Evolutionary conservation across 1,140 invertebrate species (phyloP), one percentile per base, ranked within the genome.

Genomic region (Cydia pomonella): DNA sequence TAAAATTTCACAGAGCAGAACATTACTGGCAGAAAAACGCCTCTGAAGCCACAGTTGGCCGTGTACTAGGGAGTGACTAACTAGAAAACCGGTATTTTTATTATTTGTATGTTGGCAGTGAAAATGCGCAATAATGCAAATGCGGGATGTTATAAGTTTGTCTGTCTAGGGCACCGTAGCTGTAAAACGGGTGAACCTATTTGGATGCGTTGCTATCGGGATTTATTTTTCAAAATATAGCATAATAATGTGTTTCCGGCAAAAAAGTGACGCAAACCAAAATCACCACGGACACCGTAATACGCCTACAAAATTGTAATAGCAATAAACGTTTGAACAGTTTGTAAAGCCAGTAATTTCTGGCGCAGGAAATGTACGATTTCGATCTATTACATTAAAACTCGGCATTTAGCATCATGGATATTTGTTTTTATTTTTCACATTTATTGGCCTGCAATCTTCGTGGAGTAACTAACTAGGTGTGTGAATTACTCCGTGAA

Each of bases 11-110:
- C 0, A 16, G 13, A 2, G 16, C 41, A 44, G 38, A 10, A 41
- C 1, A 44, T 44, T 44, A 44, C 12, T 13, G 16, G 41, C 9
- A 18, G 64, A 69, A 69, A 69, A 69, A 69, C 64, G 27, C 29
- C n/a, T 69, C 27, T n/a, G 12, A 41, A 69, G 29, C 6, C 33
- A 18, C 33, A 66, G 12, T 25, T 63, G 59, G 27, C 23, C 3
- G 23, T 63, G 63, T 3, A 33, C 64, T 69, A 69, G 64, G 29
- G 64, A 64, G 13, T 44, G 41, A 44, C 41, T 16, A 29, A 33
- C 16, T 13, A 44, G 29, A 69, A 69, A 69, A 69, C 64, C 64
- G 64, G 64, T 69, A 9, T 18, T 38, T n/a, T 18, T 69, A 18
- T 23, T 59, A 23, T 44, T 4, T 16, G 3, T 59, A 59, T 59